Conservation (phyloP, 2,797 vertebrate species). For the Harpagifer antarcticus region DNA sequence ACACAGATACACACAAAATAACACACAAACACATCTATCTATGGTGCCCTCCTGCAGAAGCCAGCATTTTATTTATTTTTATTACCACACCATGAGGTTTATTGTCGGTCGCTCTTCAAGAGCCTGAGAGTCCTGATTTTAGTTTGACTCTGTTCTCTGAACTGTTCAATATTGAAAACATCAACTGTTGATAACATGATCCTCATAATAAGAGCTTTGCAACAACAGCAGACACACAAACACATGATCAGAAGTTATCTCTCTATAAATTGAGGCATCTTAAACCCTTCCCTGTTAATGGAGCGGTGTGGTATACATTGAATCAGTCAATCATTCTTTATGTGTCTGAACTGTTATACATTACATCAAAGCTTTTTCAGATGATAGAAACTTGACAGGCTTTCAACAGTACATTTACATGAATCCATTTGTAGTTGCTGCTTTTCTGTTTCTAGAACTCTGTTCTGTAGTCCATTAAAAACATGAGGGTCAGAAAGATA, state of each 20-base stretch:
- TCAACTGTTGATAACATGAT: background rate
- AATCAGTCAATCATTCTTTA: background rate
- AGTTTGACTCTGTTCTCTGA: background rate
- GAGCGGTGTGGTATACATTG: background rate
- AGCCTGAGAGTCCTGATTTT: conserved; percentile 26
- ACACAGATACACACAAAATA: conserved; percentile 15
- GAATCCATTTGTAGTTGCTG: background rate
- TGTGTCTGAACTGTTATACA: background rate
- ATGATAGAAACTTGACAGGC: background rate
- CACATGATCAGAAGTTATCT: background rate
- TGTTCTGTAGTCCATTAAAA: background rate
- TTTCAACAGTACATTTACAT: background rate
- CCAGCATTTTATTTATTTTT: conserved; percentile 36
- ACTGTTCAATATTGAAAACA: background rate
- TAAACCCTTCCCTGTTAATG: background rate
- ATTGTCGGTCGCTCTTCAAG: conserved; percentile 35
- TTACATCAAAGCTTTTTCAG: background rate
- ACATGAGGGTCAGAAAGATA: background rate
- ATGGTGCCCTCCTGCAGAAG: conserved; percentile 27
- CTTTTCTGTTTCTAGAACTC: background rate
- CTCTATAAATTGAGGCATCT: background rate
- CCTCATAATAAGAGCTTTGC: background rate
- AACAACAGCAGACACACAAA: background rate
- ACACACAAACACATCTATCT: conserved; percentile 2
- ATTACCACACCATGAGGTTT: conserved; percentile 21